phyloP scores from a whole-genome alignment of 2,113 vertebrate genomes.

The Puma concolor region DNA sequence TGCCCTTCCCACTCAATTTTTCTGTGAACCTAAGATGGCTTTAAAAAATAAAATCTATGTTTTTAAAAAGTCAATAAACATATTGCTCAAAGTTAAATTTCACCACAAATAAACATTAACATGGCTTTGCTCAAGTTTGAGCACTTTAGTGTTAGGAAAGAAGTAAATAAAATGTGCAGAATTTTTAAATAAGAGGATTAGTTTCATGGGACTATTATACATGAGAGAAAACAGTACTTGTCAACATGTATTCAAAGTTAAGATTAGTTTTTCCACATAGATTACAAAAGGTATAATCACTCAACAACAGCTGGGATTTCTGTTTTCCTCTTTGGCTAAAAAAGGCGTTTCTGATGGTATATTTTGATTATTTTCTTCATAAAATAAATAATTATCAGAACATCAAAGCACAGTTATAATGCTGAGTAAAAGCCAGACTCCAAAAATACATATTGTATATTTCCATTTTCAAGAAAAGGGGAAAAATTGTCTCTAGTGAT shows the following conservation, averaged over 20 bases:
- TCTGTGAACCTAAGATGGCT: neutral
- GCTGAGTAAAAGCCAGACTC: neutral
- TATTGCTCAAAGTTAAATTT: neutral
- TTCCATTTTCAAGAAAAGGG: neutral
- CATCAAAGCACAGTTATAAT: neutral
- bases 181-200: neutral
- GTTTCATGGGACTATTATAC: neutral
- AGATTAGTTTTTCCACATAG: neutral
- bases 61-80: neutral
- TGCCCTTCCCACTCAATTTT: neutral
- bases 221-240: neutral
- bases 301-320: neutral
- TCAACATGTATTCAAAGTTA: neutral
- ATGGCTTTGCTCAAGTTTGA: neutral
- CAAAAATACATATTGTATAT: neutral
- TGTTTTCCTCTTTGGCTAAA: neutral
- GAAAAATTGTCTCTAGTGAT: neutral
- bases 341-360: neutral
- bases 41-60: neutral
- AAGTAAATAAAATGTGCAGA: neutral
- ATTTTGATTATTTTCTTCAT: neutral
- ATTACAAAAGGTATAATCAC: neutral
- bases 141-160: neutral
- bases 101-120: neutral
- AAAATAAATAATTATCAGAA: conserved; percentile 31